These are phyloP conservation scores for Enchytraeus crypticus DNA, from an alignment of 2,888 invertebrate genomes.

Conservation along the genomic window DNA sequence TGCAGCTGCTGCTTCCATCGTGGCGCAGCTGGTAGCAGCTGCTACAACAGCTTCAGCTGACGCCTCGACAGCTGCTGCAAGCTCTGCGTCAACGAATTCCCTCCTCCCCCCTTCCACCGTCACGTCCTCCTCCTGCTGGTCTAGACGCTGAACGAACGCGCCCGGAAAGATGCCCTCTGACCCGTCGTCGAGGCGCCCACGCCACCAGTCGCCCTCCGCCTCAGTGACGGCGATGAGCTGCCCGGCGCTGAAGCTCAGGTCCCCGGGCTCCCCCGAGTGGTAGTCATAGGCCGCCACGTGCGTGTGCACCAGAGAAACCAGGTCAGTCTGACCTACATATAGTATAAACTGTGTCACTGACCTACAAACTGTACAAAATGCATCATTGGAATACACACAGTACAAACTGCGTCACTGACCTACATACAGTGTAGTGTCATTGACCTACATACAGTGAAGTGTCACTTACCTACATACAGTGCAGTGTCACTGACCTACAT, in stretches of 20 bases:
- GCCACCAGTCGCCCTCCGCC: constrained; percentile 98
- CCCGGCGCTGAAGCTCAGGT: constrained; percentile 76
- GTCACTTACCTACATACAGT: too few relatives aligned
- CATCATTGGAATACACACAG: too few relatives aligned
- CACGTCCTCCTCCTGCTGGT: neutral
- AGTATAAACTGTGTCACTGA: too few relatives aligned
- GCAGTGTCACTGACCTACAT: too few relatives aligned
- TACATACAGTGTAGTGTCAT: too few relatives aligned
- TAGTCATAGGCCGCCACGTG: constrained; percentile 42
- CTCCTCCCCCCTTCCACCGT: too few relatives aligned
- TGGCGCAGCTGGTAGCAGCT: neutral
- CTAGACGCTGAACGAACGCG: constrained; percentile 64
- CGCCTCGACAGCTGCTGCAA: neutral
- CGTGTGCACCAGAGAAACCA: too few relatives aligned
- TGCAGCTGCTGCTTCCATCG: neutral
- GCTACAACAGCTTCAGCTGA: neutral
- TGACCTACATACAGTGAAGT: too few relatives aligned
- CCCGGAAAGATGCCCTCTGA: constrained; percentile 90
- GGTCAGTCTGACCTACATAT: too few relatives aligned
- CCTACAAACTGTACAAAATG: too few relatives aligned
- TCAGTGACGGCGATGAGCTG: constrained; percentile 78
- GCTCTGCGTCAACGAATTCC: neutral
- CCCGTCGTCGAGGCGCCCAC: constrained; percentile 68
- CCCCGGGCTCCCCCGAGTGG: constrained; percentile 66
- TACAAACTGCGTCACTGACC: too few relatives aligned